Evolutionary conservation across 2,113 vertebrate species (phyloP).

Genomic region (Calypte anna): DNA sequence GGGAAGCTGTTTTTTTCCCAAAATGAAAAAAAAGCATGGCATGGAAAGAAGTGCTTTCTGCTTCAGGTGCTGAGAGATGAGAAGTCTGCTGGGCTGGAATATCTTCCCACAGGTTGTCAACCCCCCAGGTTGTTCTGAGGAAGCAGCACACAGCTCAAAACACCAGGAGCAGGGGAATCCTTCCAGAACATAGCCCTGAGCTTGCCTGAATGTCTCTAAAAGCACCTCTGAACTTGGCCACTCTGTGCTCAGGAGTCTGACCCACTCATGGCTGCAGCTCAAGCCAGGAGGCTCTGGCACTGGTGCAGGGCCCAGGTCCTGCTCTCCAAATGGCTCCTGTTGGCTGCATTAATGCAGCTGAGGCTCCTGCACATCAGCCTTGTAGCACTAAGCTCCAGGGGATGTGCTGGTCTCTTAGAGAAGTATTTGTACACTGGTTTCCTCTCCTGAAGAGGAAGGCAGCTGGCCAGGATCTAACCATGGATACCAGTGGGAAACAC

Average conservation of each 20-base stretch:
- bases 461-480: background rate
- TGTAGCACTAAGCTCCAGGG: background rate
- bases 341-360: background rate
- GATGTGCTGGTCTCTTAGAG: background rate
- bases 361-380: background rate
- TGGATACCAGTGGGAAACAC: background rate
- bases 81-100: background rate
- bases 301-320: background rate
- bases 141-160: background rate
- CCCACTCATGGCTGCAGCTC: accelerated
- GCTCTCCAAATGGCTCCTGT: accelerated
- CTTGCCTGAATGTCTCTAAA: background rate
- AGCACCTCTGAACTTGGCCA: background rate
- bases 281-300: background rate
- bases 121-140: background rate
- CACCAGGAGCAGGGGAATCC: background rate
- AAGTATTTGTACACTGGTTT: background rate
- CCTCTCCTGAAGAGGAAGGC: background rate
- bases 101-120: background rate
- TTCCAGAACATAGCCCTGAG: background rate
- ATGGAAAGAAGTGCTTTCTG: background rate
- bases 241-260: background rate
- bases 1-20: background rate
- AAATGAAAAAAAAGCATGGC: background rate
- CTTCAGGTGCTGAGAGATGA: background rate